Evolutionary conservation across 2,797 vertebrate species (phyloP).

Genomic region (Triplophysa yarkandensis): DNA sequence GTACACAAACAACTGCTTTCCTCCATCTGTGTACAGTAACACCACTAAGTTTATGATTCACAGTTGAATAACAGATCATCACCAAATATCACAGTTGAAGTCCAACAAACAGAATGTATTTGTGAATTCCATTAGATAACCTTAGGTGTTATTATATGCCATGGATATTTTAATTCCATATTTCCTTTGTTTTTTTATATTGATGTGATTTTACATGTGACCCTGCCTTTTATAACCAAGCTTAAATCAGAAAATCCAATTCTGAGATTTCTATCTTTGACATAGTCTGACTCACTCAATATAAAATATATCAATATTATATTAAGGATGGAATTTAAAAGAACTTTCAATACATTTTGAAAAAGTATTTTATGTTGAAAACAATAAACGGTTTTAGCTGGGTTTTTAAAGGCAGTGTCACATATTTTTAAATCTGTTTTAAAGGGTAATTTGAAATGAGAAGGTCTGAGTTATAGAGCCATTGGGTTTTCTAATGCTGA

Average conservation of each 20-base stretch:
- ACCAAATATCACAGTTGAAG: conserved; percentile 35
- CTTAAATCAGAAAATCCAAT: too few species aligned
- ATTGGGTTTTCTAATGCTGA: background rate
- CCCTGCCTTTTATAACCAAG: too few species aligned
- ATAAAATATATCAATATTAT: too few species aligned
- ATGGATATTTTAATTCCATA: background rate
- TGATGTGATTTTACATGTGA: too few species aligned
- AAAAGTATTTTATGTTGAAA: too few species aligned
- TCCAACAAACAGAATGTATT: conserved; percentile 28
- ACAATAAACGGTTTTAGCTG: too few species aligned
- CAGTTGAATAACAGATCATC: conserved; percentile 42
- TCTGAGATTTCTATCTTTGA: too few species aligned
- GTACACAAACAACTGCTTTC: conserved; percentile 28
- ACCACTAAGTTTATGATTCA: conserved; percentile 32
- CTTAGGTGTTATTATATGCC: background rate
- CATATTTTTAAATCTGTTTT: conserved; percentile 2
- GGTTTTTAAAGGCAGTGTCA: too few species aligned
- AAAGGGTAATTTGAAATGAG: background rate
- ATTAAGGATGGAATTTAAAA: too few species aligned
- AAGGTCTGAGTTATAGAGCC: conserved; percentile 16
- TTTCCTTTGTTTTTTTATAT: too few species aligned
- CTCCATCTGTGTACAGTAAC: background rate
- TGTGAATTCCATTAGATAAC: conserved; percentile 22
- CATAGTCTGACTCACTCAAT: too few species aligned
- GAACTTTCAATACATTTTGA: too few species aligned